Percentiles rank a stretch among this genome's conserved stretches.
Evolutionary conservation across 2,113 vertebrate species (phyloP).

Genomic region (Cnemophilus loriae): DNA sequence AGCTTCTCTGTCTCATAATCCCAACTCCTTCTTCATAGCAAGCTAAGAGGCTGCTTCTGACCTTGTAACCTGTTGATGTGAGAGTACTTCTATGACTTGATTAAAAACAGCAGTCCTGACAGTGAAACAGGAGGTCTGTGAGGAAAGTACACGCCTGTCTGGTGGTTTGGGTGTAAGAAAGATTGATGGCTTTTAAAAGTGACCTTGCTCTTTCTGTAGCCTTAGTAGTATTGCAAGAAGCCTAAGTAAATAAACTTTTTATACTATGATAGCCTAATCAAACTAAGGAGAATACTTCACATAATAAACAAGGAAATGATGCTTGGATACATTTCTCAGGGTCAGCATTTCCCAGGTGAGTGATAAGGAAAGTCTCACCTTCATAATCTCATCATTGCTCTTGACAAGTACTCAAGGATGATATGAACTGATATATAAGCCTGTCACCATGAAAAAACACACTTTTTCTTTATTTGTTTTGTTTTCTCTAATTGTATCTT

Average conservation of each 20-base stretch:
- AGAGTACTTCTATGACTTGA: constrained; percentile 14
- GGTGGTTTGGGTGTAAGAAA: constrained; percentile 15
- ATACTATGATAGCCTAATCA: neutral
- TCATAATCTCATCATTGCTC: neutral
- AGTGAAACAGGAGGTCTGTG: neutral
- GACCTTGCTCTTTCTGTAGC: neutral
- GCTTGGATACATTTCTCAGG: neutral
- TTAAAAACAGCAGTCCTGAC: constrained; percentile 23
- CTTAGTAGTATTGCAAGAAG: neutral
- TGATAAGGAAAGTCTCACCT: neutral
- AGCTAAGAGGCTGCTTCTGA: constrained; percentile 10
- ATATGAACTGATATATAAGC: neutral
- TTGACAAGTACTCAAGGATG: neutral
- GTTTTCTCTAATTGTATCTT: neutral
- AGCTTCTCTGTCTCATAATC: neutral
- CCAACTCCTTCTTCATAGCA: neutral
- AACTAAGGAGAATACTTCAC: neutral
- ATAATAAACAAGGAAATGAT: neutral
- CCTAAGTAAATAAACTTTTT: neutral
- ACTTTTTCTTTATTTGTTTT: neutral
- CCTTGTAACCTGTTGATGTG: constrained; percentile 41
- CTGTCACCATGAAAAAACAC: neutral
- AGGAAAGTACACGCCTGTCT: neutral
- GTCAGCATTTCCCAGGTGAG: neutral
- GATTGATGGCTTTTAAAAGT: constrained; percentile 8